Evolutionary conservation across 2,113 vertebrate genomes (phyloP), one percentile per base, ranked within the genome.

Genomic region (Amblyopsis rosae): DNA sequence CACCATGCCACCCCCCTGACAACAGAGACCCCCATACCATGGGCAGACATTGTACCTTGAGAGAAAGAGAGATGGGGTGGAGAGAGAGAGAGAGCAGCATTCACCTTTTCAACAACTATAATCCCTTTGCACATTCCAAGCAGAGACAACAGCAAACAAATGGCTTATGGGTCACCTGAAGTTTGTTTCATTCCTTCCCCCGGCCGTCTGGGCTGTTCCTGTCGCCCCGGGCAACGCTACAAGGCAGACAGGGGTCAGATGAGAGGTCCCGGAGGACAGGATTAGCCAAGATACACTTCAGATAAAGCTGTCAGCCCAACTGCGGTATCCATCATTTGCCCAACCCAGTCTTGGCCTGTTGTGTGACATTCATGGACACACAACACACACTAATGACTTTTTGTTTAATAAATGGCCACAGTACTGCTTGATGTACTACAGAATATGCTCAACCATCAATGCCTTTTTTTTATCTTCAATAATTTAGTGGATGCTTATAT

Each of bases 141-240:
- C 57, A 59, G 76, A 87, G 77, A 81, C 80, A 84, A 85, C 75
- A 73, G 86, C 87, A 90, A 90, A 88, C 85, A 88, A 88, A 87
- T 64, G 82, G 80, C 82, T 86, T 85, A 81, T 77, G 83, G 80
- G 82, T 88, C 63, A 81, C 82, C 84, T 71, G 73, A 90, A 86
- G 82, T 76, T 74, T 83, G 85, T 81, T 86, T 85, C 81, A 84
- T 80, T 79, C 66, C 73, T 82, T 68, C 80, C 78, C 53, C 63
- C 6, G 59, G 50, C 67, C 7, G 64, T 62, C 81, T 75, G 58
- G 8, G 3, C 48, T 4, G 33, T 72, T 80, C 67, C 77, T 53
- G 72, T 41, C 70, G 72, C 70, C 62, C 15, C 10, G 1, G 72
- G 61, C 50, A 56, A 62, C 10, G 64, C 80, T 60, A 45, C 67